Conservation (phyloP, 2,113 vertebrate species). For the Leucopsar rothschildi region DNA sequence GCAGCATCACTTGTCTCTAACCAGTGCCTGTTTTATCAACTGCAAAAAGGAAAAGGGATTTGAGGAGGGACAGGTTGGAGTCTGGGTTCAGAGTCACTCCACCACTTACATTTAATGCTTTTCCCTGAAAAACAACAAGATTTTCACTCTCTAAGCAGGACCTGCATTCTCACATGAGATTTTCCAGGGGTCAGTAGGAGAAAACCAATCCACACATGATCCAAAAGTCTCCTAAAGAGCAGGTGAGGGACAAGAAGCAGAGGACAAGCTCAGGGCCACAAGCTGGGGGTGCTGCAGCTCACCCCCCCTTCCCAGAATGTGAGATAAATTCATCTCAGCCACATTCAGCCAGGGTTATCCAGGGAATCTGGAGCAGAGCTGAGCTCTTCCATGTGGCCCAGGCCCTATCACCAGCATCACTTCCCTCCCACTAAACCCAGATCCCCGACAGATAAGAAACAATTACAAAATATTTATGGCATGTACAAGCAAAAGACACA, state of each 20-base stretch:
- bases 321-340: background rate
- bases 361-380: background rate
- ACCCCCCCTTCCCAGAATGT: background rate
- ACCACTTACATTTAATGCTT: background rate
- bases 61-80: background rate
- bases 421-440: background rate
- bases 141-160: background rate
- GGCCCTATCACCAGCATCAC: background rate
- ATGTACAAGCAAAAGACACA: background rate
- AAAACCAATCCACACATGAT: background rate
- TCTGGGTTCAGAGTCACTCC: background rate
- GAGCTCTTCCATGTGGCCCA: background rate
- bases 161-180: accelerated
- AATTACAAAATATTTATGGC: background rate
- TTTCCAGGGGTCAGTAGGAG: background rate
- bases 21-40: accelerated
- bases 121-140: background rate
- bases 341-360: background rate
- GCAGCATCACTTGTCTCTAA: background rate
- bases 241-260: background rate
- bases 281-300: background rate
- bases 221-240: background rate
- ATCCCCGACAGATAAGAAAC: background rate
- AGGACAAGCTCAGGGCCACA: accelerated
- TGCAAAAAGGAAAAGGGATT: background rate